Evolutionary conservation across 2,797 vertebrate genomes (phyloP), one percentile per base, ranked within the genome.

Genomic region (Leptodactylus fallax): DNA sequence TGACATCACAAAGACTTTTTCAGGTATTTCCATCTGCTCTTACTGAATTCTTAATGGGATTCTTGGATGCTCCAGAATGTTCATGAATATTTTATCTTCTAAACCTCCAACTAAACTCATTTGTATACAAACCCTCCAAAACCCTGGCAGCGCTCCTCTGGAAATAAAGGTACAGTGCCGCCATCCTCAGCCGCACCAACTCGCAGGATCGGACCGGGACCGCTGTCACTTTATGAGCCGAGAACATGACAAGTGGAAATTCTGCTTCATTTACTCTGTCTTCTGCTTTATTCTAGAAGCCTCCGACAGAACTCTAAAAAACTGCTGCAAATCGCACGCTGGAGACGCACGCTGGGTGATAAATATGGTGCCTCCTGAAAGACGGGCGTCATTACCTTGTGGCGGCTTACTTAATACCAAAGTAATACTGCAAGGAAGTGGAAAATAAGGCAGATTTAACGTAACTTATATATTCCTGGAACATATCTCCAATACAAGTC

Each of bases 21-120:
- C 86, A 87, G 86, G 86, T 87, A 76, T 58, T 51, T 27, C 86
- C 86, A 87, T 87, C 86, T 87, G 86, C 45, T 51, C 67, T 9
- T 76, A 36, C 86, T 87, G 65, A 87, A 87, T 87, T 87, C 86
- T 87, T 87, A 74, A 87, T 87, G 13, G 23, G 56, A 58, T 51
- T 21, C 17, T 55, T 56, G 79, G 49, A 60, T 51, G 11, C 79
- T 87, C 86, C 86, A 81, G 86, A 87, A 81, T 63, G 86, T 17
- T n/a, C n/a, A 87, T 87, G 45, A 87, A 87, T 87, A 87, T 81
- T 87, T 87, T 19, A 87, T 81, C 79, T 63, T 23, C 55, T 21
- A 49, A 74, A 47, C 63, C 79, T 87, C 79, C 55, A 7, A 74
- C 63, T 58, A 71, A 72, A 87, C 78, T 63, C 23, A 85, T 77